phyloP scores from a whole-genome alignment of 2,888 invertebrate genomes.

The Drosophila atripex region DNA sequence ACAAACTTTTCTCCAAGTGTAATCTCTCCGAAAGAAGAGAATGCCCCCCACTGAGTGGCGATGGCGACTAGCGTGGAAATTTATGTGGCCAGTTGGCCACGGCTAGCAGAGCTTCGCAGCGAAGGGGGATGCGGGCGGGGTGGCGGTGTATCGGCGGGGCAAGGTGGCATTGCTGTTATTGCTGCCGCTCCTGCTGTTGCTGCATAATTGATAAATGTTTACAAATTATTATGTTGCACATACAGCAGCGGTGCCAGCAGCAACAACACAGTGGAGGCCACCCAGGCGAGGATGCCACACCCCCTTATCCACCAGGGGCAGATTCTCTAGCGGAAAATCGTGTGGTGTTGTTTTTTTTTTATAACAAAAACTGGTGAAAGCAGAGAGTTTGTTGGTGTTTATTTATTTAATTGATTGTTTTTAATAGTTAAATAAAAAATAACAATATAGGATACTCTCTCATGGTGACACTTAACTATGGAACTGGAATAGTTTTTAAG shows the following conservation, averaged over 20 bases:
- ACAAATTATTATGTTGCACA: conserved; percentile 80
- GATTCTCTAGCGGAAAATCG: conserved; percentile 4
- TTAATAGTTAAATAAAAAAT: not conserved
- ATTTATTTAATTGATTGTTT: conserved; percentile 3
- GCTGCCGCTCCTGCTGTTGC: conserved; percentile 61
- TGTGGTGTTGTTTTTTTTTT: conserved; percentile 6
- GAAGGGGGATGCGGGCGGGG: conserved; percentile 5
- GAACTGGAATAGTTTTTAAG: not conserved
- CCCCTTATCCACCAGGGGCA: conserved; percentile 4
- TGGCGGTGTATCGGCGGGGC: conserved; percentile 39
- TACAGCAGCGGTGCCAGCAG: conserved; percentile 37
- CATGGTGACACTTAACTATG: not conserved
- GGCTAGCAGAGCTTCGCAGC: conserved; percentile 24
- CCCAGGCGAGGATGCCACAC: conserved; percentile 56
- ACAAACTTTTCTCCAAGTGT: conserved; percentile 1
- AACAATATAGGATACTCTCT: not conserved
- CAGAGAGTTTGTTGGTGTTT: conserved; percentile 14
- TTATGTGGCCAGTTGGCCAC: conserved; percentile 71
- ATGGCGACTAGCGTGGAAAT: conserved; percentile 66
- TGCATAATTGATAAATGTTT: conserved; percentile 79
- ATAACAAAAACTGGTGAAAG: conserved; percentile 48
- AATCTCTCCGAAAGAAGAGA: conserved; percentile 5
- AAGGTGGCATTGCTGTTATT: conserved; percentile 51
- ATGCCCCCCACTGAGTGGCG: conserved; percentile 32
- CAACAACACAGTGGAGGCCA: conserved; percentile 49